Base-by-base conservation (phyloP, 2,113 vertebrate species). In the Dipodomys ordii region DNA sequence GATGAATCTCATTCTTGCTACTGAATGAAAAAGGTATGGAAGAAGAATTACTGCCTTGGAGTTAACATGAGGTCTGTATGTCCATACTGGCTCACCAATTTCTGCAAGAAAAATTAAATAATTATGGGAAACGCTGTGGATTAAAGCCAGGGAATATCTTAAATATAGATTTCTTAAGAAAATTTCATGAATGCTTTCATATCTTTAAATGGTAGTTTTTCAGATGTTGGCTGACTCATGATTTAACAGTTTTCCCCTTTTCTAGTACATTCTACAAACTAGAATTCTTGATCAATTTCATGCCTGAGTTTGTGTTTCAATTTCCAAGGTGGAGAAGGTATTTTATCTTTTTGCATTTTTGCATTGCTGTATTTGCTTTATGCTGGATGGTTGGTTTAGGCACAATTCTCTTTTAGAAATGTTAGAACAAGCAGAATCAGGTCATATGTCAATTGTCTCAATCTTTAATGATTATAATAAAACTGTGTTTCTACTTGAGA, bases 131-230 rank as follows among this genome's bases (percentile, higher is more conserved):
- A 83, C 57, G 90, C 18, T 12, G 0, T 94, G 85, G 88, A 71
- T 49, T n/a, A 89, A 93, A 83, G 90, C 83, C 94, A 96, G 83
- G 22, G 53, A 49, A 76, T 78, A 44, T 46, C 79, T 65, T 88
- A 95, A 96, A 95, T 90, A 94, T 35, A 92, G 62, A 93, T n/a
- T 79, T 87, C 93, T 93, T 67, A 90, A 39, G 30, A 89, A 94
- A 94, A 64, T 67, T 44, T 30, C 71, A 76, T 60, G 87, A 80
- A 46, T 46, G 39, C 62, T 88, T 88, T 72, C 53, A 7, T 81
- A 78, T 68, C 88, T 92, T 65, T 71, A 87, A 95, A 83, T 39
- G 35, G 82, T 16, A 74, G 44, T 27, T 83, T 95, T 93, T 71
- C 90, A 82, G 73, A 85, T 23, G 30, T 32, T 82, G 28, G 15